Evolutionary conservation across 2,113 vertebrate species (phyloP), one percentile per base, ranked within the genome.

Genomic region (Pomatorhinus ruficollis): DNA sequence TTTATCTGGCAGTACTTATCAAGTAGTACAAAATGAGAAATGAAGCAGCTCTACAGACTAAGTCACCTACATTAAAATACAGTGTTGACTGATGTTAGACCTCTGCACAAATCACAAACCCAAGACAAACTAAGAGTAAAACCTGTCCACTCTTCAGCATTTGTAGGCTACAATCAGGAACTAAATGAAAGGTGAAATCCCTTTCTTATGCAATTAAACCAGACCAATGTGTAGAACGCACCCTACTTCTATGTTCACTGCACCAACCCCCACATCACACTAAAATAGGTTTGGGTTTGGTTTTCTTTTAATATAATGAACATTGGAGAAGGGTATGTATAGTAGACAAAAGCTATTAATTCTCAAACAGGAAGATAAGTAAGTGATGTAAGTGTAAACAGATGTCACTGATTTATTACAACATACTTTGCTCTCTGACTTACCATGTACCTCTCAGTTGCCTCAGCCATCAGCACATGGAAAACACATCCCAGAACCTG

Each of bases 331-430:
- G 28, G 7, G 12, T 53, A 45, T n/a, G 28, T 15, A 50, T 6
- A 39, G 52, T 6, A 87, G 72, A 72, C 33, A 75, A 88, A 86
- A 82, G 15, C 35, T 25, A 49, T 31, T 60, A 39, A 60, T 28
- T 79, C 45, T 79, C 66, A 63, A 88, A 53, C 31, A 82, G 71
- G 61, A 84, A 87, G n/a, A 83, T 64, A 27, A 92, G 11, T 59
- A 72, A 72, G 56, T 60, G 77, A 78, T 75, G 12, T 84, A 63
- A 65, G 63, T 60, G 53, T 57, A 91, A 95, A 94, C 63, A 96
- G 75, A 90, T 78, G 80, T 78, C 71, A 59, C 21, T 81, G 37
- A 79, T 69, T 75, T 65, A 60, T 64, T 49, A 68, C 18, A 64
- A 63, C 2, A 4, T 40, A 60, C 72, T 82, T 88, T 84, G 45